These are phyloP conservation scores for Sakesphorus luctuosus DNA, from an alignment of 2,113 vertebrate genomes.

Conservation along the genomic window DNA sequence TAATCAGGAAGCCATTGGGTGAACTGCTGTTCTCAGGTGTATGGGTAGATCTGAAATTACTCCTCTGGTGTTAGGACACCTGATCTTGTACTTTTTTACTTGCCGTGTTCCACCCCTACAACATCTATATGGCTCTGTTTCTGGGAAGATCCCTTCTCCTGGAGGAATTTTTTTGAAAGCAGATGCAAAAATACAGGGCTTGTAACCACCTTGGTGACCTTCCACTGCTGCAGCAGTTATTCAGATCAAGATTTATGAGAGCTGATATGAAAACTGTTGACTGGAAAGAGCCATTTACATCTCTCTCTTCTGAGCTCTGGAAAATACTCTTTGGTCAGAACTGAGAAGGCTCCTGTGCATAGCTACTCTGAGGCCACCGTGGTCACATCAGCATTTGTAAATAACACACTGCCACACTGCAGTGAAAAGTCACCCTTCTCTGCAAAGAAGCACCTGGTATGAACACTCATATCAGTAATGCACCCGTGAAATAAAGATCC, in stretches of 20 bases:
- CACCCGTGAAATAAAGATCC: neutral
- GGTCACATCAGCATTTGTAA: neutral
- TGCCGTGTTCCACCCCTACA: neutral
- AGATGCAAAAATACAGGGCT: neutral
- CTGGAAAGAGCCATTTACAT: neutral
- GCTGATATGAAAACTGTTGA: neutral
- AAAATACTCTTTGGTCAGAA: neutral
- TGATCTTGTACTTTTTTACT: neutral
- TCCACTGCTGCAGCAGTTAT: neutral
- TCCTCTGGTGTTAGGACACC: neutral
- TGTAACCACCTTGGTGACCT: neutral
- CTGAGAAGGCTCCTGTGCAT: neutral
- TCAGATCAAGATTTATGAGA: neutral
- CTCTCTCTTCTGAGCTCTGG: neutral
- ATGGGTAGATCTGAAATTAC: neutral
- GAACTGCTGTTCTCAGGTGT: neutral
- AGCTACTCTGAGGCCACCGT: neutral
- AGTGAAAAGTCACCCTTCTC: neutral
- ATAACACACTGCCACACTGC: neutral
- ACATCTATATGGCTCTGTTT: neutral
- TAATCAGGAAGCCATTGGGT: neutral
- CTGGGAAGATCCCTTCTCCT: neutral
- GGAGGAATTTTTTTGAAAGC: neutral
- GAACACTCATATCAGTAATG: neutral
- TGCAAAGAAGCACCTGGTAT: neutral